Evolutionary conservation across 2,888 invertebrate species (phyloP).

Genomic region (Augiades crinisus): DNA sequence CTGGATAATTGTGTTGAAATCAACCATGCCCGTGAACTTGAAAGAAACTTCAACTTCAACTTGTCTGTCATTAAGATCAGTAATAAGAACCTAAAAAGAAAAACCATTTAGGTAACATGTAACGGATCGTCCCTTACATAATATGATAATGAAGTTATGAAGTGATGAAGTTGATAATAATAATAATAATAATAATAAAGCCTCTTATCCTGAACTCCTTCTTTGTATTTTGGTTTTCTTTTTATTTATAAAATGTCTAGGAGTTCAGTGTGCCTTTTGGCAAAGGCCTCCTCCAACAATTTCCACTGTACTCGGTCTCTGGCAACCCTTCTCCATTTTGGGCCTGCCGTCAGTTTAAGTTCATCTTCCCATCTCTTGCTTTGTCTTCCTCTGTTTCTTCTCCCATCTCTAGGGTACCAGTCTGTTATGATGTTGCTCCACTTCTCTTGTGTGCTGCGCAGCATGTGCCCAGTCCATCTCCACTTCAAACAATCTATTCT

Average conservation of each 20-base stretch:
- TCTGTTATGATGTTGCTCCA: slow-evolving; percentile 26
- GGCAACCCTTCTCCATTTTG: neutral
- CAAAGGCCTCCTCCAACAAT: neutral
- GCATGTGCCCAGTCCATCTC: slow-evolving; percentile 25
- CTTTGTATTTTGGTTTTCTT: neutral
- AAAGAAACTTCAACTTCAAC: slow-evolving; percentile 69
- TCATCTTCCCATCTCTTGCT: slow-evolving; percentile 27
- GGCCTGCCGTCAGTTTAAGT: slow-evolving; percentile 1
- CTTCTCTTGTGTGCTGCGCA: slow-evolving; percentile 15
- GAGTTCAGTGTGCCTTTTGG: neutral
- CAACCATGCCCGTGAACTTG: slow-evolving; percentile 77
- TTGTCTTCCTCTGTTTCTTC: slow-evolving; percentile 29
- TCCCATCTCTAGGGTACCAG: slow-evolving; percentile 30
- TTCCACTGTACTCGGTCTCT: neutral
- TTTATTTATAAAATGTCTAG: neutral
- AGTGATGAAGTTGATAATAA: too few relatives aligned
- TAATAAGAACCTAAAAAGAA: slow-evolving; percentile 52
- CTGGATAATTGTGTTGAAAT: slow-evolving; percentile 66
- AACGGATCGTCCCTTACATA: too few relatives aligned
- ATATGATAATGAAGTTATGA: too few relatives aligned
- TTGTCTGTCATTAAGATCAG: slow-evolving; percentile 52
- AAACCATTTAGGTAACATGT: too few relatives aligned
- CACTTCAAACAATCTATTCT: slow-evolving; percentile 12
- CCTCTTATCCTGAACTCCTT: neutral
- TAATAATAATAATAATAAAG: neutral